phyloP scores from a whole-genome alignment of 1,140 invertebrate genomes.

The Ditylenchus dipsaci region DNA sequence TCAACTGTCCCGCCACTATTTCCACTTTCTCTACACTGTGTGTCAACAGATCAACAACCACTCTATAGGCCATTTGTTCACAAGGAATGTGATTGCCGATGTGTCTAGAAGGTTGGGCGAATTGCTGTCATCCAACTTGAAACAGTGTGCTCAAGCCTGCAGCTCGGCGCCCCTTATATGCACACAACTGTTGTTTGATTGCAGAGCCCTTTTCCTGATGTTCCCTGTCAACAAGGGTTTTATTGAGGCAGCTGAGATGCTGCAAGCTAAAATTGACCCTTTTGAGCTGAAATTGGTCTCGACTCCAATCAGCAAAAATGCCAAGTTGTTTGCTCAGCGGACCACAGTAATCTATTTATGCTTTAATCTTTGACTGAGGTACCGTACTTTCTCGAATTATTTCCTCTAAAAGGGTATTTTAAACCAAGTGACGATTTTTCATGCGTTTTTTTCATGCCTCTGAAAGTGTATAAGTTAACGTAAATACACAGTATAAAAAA shows the following conservation, averaged over 20 bases:
- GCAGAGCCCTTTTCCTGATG: constrained; percentile 36
- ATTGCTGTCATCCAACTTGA: constrained; percentile 13
- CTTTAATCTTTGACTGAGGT: too few species aligned
- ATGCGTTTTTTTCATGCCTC: neutral
- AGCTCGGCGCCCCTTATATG: constrained; percentile 12
- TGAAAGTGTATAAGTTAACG: neutral
- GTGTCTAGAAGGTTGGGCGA: constrained; percentile 32
- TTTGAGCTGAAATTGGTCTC: constrained; percentile 31
- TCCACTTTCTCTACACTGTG: constrained; percentile 34
- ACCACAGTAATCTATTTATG: constrained; percentile 22
- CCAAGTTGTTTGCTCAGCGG: constrained; percentile 30
- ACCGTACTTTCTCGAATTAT: neutral
- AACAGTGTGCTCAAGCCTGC: constrained; percentile 18
- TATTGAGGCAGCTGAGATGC: constrained; percentile 23
- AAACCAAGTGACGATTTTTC: neutral
- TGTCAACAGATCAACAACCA: constrained; percentile 36
- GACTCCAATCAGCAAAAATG: constrained; percentile 31
- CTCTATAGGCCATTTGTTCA: constrained; percentile 44
- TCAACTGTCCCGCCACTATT: constrained; percentile 27
- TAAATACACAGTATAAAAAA: too few species aligned
- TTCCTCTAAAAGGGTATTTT: neutral
- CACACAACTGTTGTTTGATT: constrained; percentile 39
- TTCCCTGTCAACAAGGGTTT: constrained; percentile 36
- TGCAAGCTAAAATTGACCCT: constrained; percentile 42
- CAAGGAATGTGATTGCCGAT: constrained; percentile 34